Conservation (phyloP, 2,888 invertebrate species). For the Minunthozetes semirufus region DNA sequence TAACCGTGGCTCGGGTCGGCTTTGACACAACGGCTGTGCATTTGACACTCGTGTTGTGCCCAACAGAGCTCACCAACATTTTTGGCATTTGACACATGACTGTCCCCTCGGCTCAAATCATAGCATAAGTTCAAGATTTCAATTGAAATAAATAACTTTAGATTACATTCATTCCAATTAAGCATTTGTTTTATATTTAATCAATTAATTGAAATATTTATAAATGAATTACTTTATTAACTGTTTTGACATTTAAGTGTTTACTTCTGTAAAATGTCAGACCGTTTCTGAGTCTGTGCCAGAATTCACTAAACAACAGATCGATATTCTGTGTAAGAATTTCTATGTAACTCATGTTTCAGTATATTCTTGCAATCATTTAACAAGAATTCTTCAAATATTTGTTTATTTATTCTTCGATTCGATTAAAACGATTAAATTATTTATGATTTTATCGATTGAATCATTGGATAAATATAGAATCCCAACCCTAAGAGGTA, state of each 20-base stretch:
- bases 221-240: not conserved
- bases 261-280: not conserved
- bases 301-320: not conserved
- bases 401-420: too few relatives aligned
- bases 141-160: not conserved
- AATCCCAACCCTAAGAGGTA: too few relatives aligned
- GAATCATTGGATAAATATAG: too few relatives aligned
- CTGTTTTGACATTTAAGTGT: not conserved
- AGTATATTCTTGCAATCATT: too few relatives aligned
- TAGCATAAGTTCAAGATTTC: not conserved
- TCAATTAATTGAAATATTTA: not conserved
- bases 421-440: too few relatives aligned
- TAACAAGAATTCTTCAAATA: too few relatives aligned
- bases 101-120: not conserved
- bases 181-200: not conserved
- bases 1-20: not conserved
- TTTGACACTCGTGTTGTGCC: not conserved
- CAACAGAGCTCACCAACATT: conserved; percentile 1
- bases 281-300: not conserved
- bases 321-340: not conserved
- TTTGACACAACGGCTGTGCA: not conserved
- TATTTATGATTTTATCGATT: too few relatives aligned
- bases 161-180: not conserved
- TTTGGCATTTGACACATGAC: not conserved
- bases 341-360: too few relatives aligned